Percentiles rank a stretch among this genome's conserved stretches.
Evolutionary conservation across 2,797 vertebrate genomes (phyloP).

Genomic region (Centroberyx gerrardi): DNA sequence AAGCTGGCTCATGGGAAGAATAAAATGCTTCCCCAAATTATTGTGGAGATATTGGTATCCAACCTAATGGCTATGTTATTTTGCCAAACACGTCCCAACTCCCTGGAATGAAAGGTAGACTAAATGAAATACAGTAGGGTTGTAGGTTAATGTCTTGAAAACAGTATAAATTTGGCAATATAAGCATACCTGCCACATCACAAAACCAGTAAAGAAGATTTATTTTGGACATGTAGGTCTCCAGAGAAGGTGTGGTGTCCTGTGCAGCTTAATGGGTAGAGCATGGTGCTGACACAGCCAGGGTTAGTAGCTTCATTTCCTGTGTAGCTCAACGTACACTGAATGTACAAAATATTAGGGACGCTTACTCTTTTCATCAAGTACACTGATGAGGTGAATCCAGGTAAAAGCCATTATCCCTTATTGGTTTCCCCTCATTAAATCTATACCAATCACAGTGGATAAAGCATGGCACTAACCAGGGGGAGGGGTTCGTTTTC

Average conservation of each 20-base stretch:
- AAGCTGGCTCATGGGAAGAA: conserved; percentile 64
- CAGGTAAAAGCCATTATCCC: too few species aligned
- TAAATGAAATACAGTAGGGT: conserved; percentile 61
- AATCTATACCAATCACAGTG: too few species aligned
- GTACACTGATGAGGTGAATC: neutral
- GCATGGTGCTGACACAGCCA: neutral
- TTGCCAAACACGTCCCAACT: conserved; percentile 64
- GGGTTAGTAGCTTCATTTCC: neutral
- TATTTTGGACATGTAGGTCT: conserved; percentile 34
- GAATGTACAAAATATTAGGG: neutral
- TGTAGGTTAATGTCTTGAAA: conserved; percentile 67
- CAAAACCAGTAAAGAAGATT: conserved; percentile 8
- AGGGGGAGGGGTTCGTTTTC: too few species aligned
- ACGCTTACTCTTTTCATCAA: neutral
- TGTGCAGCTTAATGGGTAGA: conserved; percentile 1
- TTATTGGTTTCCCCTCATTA: too few species aligned
- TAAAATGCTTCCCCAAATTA: conserved; percentile 70
- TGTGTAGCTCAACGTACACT: conserved; percentile 2
- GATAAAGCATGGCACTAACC: too few species aligned
- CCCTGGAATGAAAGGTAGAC: conserved; percentile 43
- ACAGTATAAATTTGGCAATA: conserved; percentile 44
- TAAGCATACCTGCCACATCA: conserved; percentile 1
- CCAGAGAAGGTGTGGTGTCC: conserved; percentile 25
- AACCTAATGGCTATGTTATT: conserved; percentile 69
- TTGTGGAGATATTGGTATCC: conserved; percentile 74